A percentile compares a stretch with the other conserved stretches of the same genome.
Evolutionary conservation across 2,113 vertebrate genomes (phyloP).

Genomic region (Bettongia penicillata): DNA sequence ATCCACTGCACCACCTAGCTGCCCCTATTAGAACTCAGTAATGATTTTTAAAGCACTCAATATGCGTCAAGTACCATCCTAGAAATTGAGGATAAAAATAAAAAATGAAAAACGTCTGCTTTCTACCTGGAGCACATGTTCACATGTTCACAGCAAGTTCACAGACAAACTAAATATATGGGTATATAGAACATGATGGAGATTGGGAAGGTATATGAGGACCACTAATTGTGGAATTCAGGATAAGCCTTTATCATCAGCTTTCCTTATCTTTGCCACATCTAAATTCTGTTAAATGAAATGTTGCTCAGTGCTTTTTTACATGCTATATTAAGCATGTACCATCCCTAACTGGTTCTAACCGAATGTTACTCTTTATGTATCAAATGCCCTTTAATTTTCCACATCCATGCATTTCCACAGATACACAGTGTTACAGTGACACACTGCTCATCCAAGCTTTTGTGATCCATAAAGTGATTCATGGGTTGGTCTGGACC

Average conservation of each 20-base stretch:
- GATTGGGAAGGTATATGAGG: no score
- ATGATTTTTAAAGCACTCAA: background rate
- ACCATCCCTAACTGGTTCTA: slow-evolving; percentile 10
- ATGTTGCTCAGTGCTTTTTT: background rate
- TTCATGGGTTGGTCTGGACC: background rate
- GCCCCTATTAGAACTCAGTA: background rate
- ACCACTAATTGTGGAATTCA: background rate
- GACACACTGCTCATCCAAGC: background rate
- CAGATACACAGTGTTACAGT: slow-evolving; percentile 18
- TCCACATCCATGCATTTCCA: slow-evolving; percentile 42
- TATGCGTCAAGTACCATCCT: background rate
- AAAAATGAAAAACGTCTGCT: background rate
- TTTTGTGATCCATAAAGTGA: background rate
- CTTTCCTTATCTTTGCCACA: slow-evolving; percentile 27
- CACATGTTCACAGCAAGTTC: background rate
- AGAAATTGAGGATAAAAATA: background rate
- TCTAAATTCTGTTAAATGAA: background rate
- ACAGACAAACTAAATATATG: background rate
- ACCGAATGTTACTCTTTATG: slow-evolving; percentile 19
- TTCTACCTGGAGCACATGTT: background rate
- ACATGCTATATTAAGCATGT: slow-evolving; percentile 40
- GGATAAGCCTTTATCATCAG: background rate
- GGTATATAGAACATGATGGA: background rate
- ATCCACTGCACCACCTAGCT: no score
- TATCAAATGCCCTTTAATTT: background rate